phyloP scores from a whole-genome alignment of 2,888 invertebrate species.

The Phlogophora meticulosa region DNA sequence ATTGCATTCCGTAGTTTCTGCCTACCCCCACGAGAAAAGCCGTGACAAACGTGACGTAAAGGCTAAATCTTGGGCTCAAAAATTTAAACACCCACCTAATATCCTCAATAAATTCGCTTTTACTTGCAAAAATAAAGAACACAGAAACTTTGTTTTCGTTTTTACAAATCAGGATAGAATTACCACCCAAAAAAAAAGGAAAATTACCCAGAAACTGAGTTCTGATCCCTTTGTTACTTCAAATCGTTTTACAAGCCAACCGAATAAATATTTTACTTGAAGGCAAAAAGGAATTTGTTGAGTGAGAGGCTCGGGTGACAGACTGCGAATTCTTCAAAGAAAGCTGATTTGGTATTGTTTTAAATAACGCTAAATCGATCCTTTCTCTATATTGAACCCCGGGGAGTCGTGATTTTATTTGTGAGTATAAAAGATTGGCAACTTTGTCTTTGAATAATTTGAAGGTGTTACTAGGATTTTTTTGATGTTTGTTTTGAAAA shows the following conservation, averaged over 20 bases:
- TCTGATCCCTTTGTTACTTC: constrained; percentile 34
- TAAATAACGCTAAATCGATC: constrained; percentile 55
- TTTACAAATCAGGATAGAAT: constrained; percentile 24
- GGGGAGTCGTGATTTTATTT: constrained; percentile 32
- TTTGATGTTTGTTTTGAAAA: constrained; percentile 3
- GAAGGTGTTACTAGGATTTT: constrained; percentile 7
- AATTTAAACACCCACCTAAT: background rate
- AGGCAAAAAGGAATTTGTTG: constrained; percentile 24
- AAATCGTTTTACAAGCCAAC: constrained; percentile 36
- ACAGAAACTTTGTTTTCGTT: constrained; percentile 28
- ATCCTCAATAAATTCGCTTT: constrained; percentile 14
- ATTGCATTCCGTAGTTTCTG: too few species aligned
- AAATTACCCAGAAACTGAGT: constrained; percentile 39
- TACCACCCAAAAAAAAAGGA: constrained; percentile 26
- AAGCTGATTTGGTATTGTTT: constrained; percentile 44
- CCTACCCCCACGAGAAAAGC: too few species aligned
- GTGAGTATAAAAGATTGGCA: constrained; percentile 39
- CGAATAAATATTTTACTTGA: constrained; percentile 53
- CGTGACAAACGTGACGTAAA: too few species aligned
- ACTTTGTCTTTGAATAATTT: constrained; percentile 55
- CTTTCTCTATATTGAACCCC: constrained; percentile 28
- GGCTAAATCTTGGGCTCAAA: too few species aligned
- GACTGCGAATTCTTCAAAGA: constrained; percentile 29
- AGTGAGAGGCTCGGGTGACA: constrained; percentile 37
- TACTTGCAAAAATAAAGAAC: constrained; percentile 11